A percentile compares a stretch with the other conserved stretches of the same genome.
Conservation (phyloP, 1,140 invertebrate species). For the Drosophila ercepeae region DNA sequence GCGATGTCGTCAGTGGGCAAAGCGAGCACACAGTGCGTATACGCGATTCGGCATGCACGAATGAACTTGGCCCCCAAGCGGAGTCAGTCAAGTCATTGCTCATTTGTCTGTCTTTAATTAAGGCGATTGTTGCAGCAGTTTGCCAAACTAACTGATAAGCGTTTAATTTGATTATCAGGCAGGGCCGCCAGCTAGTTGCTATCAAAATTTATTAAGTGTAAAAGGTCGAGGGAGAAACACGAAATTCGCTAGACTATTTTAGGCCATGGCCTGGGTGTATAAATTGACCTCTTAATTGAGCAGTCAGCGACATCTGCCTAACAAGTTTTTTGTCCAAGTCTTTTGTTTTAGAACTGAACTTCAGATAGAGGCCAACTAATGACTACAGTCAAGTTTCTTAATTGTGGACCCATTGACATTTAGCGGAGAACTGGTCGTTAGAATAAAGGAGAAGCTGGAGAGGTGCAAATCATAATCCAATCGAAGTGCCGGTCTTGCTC, state of each 20-base stretch:
- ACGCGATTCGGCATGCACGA: conserved; percentile 68
- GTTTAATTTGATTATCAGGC: conserved; percentile 60
- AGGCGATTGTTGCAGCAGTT: conserved; percentile 45
- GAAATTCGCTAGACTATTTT: conserved; percentile 19
- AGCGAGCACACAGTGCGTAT: conserved; percentile 58
- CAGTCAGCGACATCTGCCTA: conserved; percentile 10
- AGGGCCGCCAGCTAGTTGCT: conserved; percentile 9
- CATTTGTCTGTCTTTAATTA: conserved; percentile 60
- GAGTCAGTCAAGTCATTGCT: conserved; percentile 27
- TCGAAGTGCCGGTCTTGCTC: conserved; percentile 57
- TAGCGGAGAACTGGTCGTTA: conserved; percentile 56
- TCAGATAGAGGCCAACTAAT: not conserved
- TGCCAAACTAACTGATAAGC: conserved; percentile 61
- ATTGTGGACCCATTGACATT: conserved; percentile 65
- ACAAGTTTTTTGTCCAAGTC: conserved; percentile 32
- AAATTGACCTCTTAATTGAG: conserved; percentile 42
- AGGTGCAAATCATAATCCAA: conserved; percentile 52
- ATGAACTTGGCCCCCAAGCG: conserved; percentile 44
- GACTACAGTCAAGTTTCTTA: conserved; percentile 24
- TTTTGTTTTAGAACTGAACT: conserved; percentile 34
- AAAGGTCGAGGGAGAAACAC: conserved; percentile 32
- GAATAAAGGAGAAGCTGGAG: not conserved
- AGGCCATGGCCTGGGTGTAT: conserved; percentile 33
- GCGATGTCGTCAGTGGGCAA: conserved; percentile 18
- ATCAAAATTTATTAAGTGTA: conserved; percentile 47